Base-by-base conservation (phyloP, 2,113 vertebrate species). In the Coptodon rendalli region DNA sequence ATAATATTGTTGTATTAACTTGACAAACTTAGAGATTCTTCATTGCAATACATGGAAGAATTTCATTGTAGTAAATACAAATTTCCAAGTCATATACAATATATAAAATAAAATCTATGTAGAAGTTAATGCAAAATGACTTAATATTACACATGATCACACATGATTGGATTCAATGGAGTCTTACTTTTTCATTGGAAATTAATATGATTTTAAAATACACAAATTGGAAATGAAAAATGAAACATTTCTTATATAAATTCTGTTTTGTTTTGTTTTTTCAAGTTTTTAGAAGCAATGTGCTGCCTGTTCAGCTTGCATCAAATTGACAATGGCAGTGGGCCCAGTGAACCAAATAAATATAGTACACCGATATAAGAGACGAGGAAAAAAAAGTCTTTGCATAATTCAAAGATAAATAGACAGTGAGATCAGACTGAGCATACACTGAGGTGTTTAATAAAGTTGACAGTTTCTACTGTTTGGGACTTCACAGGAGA, bases 401-500 rank as follows among this genome's bases (percentile, higher is more conserved):
- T 52, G 71, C 43, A 78, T 52, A 45, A 90, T 80, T 86, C 29
- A 92, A 91, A 93, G 85, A 96, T 85, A 86, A 95, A 89, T 53
- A 95, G 93, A 96, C 95, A 89, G 91, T 50, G 91, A 95, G 89
- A 93, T 93, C 80, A 86, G 90, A 89, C 73, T 94, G 94, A 93
- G 95, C 93, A 95, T 96, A 96, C 95, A 97, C 93, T 95, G 92
- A 96, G 91, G 94, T 96, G 96, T 97, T 97, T 96, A 96, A 96
- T 96, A 95, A 96, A 96, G 94, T 93, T 95, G 94, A 96, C 95
- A 95, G 93, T 94, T 96, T 95, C 93, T 96, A 95, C 95, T 94
- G 92, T 96, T 95, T 91, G 94, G 93, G 93, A 96, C 93, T 96
- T 96, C 95, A 96, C 96, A 96, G 87, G 93, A 95, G 94, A 96